Evolutionary conservation across 2,888 invertebrate species (phyloP).

Genomic region (Hyppa rectilinea): DNA sequence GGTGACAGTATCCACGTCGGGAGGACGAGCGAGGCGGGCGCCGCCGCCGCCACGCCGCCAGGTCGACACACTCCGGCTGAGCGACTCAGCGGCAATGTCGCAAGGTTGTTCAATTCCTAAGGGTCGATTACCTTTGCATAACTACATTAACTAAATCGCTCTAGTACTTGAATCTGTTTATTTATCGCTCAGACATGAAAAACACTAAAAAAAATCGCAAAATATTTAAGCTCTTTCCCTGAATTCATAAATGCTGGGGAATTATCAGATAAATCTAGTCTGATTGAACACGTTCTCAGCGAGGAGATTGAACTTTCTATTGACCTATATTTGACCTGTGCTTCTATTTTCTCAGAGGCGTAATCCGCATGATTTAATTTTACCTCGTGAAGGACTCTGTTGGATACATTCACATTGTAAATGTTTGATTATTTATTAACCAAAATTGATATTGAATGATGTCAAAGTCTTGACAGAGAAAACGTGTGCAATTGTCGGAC

Average conservation of each 20-base stretch:
- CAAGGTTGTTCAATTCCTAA: constrained; percentile 71
- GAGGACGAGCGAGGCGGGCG: constrained; percentile 63
- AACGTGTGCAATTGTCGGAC: too few species aligned
- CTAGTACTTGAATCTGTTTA: constrained; percentile 63
- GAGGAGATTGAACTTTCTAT: constrained; percentile 57
- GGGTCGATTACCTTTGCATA: constrained; percentile 70
- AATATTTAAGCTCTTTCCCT: constrained; percentile 26
- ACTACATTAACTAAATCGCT: constrained; percentile 47
- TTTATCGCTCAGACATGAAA: constrained; percentile 57
- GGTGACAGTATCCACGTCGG: constrained; percentile 53
- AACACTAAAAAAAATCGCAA: constrained; percentile 23
- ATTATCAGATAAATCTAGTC: constrained; percentile 40
- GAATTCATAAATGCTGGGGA: constrained; percentile 7
- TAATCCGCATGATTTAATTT: constrained; percentile 48
- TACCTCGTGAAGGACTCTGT: constrained; percentile 32
- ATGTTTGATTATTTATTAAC: constrained; percentile 24
- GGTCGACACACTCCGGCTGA: constrained; percentile 73
- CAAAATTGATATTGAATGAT: constrained; percentile 12
- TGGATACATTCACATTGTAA: constrained; percentile 43
- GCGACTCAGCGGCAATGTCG: constrained; percentile 70
- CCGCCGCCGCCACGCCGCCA: constrained; percentile 62
- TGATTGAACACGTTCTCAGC: constrained; percentile 39
- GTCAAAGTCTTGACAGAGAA: too few species aligned
- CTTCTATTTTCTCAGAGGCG: constrained; percentile 46
- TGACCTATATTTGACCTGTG: constrained; percentile 63